phyloP scores from a whole-genome alignment of 1,140 invertebrate species.

The Microvelia longipes region DNA sequence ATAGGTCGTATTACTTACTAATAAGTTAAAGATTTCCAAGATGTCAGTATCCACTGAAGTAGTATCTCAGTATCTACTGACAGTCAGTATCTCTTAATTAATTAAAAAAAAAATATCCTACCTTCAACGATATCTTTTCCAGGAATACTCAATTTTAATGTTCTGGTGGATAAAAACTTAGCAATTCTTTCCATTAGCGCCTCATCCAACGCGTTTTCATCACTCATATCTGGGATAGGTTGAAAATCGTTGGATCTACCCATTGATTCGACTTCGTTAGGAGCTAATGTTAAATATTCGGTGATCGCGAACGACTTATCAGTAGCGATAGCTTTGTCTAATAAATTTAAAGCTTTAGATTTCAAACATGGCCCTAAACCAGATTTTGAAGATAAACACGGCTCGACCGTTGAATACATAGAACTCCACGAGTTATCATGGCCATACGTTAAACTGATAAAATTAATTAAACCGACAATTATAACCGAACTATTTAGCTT shows the following conservation, averaged over 20 bases:
- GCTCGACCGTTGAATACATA: neutral
- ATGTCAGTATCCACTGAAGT: too few relatives aligned
- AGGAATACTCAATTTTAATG: slow-evolving; percentile 8
- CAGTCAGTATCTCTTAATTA: too few relatives aligned
- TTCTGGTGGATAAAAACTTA: slow-evolving; percentile 5
- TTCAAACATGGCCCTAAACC: slow-evolving; percentile 58
- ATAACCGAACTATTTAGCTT: too few relatives aligned
- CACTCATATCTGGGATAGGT: slow-evolving; percentile 32
- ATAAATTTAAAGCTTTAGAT: slow-evolving; percentile 50
- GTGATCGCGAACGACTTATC: slow-evolving; percentile 41
- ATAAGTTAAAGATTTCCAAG: too few relatives aligned
- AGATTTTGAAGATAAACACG: neutral
- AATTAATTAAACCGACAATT: too few relatives aligned
- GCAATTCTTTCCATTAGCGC: slow-evolving; percentile 10
- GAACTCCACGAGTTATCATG: neutral
- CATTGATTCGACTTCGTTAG: slow-evolving; percentile 32
- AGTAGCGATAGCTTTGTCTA: slow-evolving; percentile 47
- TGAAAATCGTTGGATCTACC: slow-evolving; percentile 37
- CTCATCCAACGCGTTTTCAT: slow-evolving; percentile 8
- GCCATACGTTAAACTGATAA: too few relatives aligned
- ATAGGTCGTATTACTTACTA: too few relatives aligned
- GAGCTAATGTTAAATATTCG: slow-evolving; percentile 51
- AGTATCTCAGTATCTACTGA: too few relatives aligned
- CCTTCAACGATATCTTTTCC: slow-evolving; percentile 9
- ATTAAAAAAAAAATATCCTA: too few relatives aligned